Base-by-base conservation (phyloP, 2,113 vertebrate species). In the Meriones unguiculatus region DNA sequence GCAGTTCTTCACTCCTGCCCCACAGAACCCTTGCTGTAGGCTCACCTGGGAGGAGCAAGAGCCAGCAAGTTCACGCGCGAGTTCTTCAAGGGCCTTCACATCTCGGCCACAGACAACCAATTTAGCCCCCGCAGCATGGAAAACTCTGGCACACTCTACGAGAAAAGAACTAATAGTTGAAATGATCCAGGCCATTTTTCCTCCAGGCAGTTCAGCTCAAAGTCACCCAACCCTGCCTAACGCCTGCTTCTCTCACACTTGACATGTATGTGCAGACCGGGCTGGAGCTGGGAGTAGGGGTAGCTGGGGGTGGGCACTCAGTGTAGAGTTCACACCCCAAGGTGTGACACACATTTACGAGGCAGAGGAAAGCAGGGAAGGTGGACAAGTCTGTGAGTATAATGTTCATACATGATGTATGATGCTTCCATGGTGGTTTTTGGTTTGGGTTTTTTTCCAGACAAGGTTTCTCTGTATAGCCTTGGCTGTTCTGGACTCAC, bases 41-140 rank as follows among this genome's bases (percentile, higher is more conserved):
- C 98, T 99, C 93, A 99, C 98, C 0, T 98, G 97, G n/a, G 97
- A 94, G 1, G 28, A 72, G 73, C 30, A 92, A 78, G 95, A n/a
- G 0, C 97, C 89, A 5, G 97, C 95, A 0, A 99, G 99, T 94
- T 99, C 98, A 97, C 98, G 97, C 35, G 98, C 98, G 65, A 99
- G 95, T 41, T 99, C 98, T 59, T 99, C 98, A 57, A 99, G 98
- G 65, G 99, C 99, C 94, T 97, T 96, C 0, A 96, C 92, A 90
- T 99, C 99, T 24, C 99, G 99, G 93, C 99, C 99, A 80, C 99
- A 99, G 54, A 99, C 98, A 89, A 99, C 99, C 88, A 99, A 97
- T 77, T 98, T 99, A 12, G 99, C 99, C 1, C 99, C 99, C 0
- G 99, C 99, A 15, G 99, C 98, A 0, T 99, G 99, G 97, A 99